phyloP scores from a whole-genome alignment of 2,113 vertebrate genomes.

The Scomber japonicus region DNA sequence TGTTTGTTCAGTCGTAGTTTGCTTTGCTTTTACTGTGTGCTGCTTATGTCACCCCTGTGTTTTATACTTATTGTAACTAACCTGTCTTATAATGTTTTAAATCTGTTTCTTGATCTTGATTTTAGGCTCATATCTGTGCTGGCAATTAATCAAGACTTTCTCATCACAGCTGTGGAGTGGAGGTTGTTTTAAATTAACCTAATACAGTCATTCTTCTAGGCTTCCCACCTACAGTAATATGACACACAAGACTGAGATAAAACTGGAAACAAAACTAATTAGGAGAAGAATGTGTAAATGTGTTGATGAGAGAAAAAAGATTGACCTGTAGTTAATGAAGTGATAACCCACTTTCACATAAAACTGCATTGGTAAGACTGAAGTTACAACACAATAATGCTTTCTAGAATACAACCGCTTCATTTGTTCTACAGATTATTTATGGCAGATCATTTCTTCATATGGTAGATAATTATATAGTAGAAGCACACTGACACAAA shows the following conservation, averaged over 20 bases:
- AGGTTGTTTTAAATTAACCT: slow-evolving; percentile 30
- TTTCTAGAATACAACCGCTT: too few species aligned
- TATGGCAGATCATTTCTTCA: not conserved
- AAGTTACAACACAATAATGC: not conserved
- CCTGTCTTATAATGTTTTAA: too few species aligned
- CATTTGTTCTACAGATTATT: not conserved
- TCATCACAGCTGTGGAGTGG: slow-evolving; percentile 12
- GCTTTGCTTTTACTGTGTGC: too few species aligned
- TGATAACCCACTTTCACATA: not conserved
- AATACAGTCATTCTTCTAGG: not conserved
- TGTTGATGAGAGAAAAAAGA: not conserved
- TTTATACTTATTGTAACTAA: too few species aligned
- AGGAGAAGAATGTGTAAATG: too few species aligned
- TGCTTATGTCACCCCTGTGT: too few species aligned
- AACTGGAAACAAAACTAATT: not conserved
- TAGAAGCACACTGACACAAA: not conserved
- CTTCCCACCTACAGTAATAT: not conserved
- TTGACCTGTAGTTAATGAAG: not conserved
- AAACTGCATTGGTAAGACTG: not conserved
- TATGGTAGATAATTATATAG: not conserved
- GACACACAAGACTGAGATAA: not conserved
- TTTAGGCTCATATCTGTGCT: slow-evolving; percentile 25
- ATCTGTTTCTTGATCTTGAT: too few species aligned
- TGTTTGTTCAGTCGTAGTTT: too few species aligned
- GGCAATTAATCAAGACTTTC: slow-evolving; percentile 39